Evolutionary conservation across 2,888 invertebrate genomes (phyloP), one percentile per base, ranked within the genome.

Genomic region (Eugnorisma glareosa): DNA sequence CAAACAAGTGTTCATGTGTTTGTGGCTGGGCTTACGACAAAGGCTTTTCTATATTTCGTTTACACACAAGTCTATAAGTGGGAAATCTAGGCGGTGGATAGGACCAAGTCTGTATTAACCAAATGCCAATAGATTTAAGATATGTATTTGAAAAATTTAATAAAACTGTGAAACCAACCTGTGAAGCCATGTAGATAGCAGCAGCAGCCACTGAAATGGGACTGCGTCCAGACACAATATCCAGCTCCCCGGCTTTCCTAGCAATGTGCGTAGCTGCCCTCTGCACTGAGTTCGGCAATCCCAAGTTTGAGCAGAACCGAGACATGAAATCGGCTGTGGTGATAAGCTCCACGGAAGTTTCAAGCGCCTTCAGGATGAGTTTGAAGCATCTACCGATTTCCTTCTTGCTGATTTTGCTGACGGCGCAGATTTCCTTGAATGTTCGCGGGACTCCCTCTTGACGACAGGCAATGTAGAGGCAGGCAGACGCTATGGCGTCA

Each of bases 321-420:
- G 99, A 99, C 99, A 99, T 99, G 94, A 99, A 99, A 93, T 99
- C 99, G 1, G 99, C 99, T 0, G 99, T 99, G 0, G 99, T 99
- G 79, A 99, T 99, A 77, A 99, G 97, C 92, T 99, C 99, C 13
- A 99, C 99, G 51, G 99, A 99, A 0, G 99, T 99, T 93, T 99
- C 99, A 72, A 99, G 96, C 0, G 99, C 99, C 93, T 99, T 99
- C 59, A 99, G 96, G 80, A 99, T 99, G 63, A 99, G 95, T 92
- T 99, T 99, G 95, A 99, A 99, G 93, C 99, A 99, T 86, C 99
- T 97, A 0, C 99, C 99, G 79, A 99, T 99, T 97, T 99, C 99
- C 91, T 99, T 99, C 96, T 99, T 99, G 91, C 99, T 99, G 77
- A 99, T 99, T 97, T 99, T 99, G 92, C 99, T 99, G 71, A 99